A percentile compares a stretch with the other conserved stretches of the same genome.
Conservation (phyloP, 2,888 invertebrate species). For the Lasius platythorax region DNA sequence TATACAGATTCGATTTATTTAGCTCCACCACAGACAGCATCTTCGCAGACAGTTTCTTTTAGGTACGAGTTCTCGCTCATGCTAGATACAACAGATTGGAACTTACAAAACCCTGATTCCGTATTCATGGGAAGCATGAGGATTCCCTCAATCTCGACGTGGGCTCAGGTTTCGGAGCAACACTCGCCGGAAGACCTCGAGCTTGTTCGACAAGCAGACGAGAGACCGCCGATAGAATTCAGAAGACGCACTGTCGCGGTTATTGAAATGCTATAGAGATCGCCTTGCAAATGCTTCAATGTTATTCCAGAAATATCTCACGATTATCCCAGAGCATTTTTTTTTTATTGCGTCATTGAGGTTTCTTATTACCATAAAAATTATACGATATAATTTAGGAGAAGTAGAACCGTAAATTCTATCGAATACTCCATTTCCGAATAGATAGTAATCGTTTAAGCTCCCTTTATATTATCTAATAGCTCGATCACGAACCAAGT, state of each 20-base stretch:
- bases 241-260: slow-evolving; percentile 69
- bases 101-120: slow-evolving; percentile 70
- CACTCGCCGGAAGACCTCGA: slow-evolving; percentile 46
- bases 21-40: slow-evolving; percentile 11
- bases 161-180: slow-evolving; percentile 57
- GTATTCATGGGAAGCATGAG: slow-evolving; percentile 77
- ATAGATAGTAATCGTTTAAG: slow-evolving; percentile 27
- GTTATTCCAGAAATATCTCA: slow-evolving; percentile 23
- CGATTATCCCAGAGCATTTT: neutral
- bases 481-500: slow-evolving; percentile 33
- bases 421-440: slow-evolving; percentile 17
- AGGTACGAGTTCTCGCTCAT: neutral
- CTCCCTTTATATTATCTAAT: slow-evolving; percentile 42
- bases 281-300: slow-evolving; percentile 59
- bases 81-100: slow-evolving; percentile 64
- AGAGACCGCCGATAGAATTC: slow-evolving; percentile 58
- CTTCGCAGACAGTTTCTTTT: slow-evolving; percentile 41
- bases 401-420: neutral
- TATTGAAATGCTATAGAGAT: slow-evolving; percentile 74
- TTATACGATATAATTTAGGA: slow-evolving; percentile 9
- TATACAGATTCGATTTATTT: slow-evolving; percentile 38
- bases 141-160: slow-evolving; percentile 68
- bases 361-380: slow-evolving; percentile 19
- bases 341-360: neutral
- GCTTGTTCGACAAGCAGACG: slow-evolving; percentile 53